These are phyloP conservation scores for Torymus texanus DNA, from an alignment of 2,888 invertebrate genomes.

Conservation along the genomic window DNA sequence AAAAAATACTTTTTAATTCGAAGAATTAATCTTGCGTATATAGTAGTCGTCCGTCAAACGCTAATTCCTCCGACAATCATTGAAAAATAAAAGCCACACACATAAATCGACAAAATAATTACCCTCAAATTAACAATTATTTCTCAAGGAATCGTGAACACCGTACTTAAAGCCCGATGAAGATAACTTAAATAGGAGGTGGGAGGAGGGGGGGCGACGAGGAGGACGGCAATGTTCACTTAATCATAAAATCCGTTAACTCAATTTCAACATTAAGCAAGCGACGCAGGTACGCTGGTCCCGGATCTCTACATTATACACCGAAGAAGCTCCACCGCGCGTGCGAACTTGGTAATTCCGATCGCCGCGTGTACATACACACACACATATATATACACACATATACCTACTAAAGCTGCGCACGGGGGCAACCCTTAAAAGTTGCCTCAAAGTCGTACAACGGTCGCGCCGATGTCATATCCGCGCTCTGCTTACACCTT, in stretches of 20 bases:
- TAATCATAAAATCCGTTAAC: constrained; percentile 47
- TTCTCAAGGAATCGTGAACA: too few species aligned
- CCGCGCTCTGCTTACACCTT: neutral
- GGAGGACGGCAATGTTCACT: constrained; percentile 8
- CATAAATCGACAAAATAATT: too few species aligned
- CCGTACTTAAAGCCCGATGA: too few species aligned
- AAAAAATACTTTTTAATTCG: too few species aligned
- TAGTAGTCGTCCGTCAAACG: neutral
- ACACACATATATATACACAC: constrained; percentile 1
- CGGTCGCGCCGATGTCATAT: constrained; percentile 43
- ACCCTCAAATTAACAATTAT: too few species aligned
- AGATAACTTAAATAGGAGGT: too few species aligned
- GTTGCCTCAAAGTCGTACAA: constrained; percentile 40
- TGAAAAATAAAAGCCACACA: too few species aligned
- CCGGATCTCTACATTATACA: neutral
- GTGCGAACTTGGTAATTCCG: constrained; percentile 40
- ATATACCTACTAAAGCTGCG: neutral
- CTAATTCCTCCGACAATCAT: too few species aligned
- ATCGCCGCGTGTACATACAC: constrained; percentile 4
- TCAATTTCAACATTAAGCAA: constrained; percentile 10
- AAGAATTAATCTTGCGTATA: too few species aligned
- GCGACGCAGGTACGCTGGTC: neutral
- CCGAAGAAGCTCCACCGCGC: neutral
- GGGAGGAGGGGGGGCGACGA: neutral
- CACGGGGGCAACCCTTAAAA: constrained; percentile 39